Evolutionary conservation across 2,797 vertebrate species (phyloP), one percentile per base, ranked within the genome.

Genomic region (Antennarius maculatus): DNA sequence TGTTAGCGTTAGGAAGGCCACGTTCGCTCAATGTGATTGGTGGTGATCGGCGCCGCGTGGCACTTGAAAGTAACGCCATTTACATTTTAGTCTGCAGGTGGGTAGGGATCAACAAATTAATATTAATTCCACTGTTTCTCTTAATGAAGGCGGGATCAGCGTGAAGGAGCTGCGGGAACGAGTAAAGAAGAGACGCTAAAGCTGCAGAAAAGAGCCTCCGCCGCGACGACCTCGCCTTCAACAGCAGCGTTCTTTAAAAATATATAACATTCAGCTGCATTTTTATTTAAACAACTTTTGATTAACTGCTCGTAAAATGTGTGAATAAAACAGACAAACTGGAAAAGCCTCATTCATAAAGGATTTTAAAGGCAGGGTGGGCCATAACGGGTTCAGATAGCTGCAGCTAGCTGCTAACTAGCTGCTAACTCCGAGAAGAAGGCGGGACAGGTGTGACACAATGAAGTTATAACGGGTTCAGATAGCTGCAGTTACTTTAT

Each of bases 51-150:
- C 43, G 54, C 75, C 31, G 29, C 39, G 73, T 23, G 81, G 60
- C 62, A 77, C 77, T 73, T 55, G 28, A 61, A 73, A 81, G 54
- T 57, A 61, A 74, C 49, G 48, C 28, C 67, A 87, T 86, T 89
- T 84, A 77, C 79, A 87, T 80, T 66, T 82, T n/a, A 39, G 28
- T 65, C 41, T 82, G 76, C 75, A 68, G n/a, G 74, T 27, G 69
- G 82, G 83, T 14, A 42, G 59, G 63, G 61, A 75, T 62, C 37
- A 62, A 85, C 82, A 87, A 86, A 90, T 88, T 61, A 89, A 88
- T 88, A 88, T 88, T 90, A 88, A 89, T 88, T 86, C 76, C 72
- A 70, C 82, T 62, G 28, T 71, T 86, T 80, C 74, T 88, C 86
- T 86, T 88, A 84, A 90, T 85, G 69, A 74, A 48, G 28, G 61